Percentiles rank a stretch among this genome's conserved stretches.
phyloP scores from a whole-genome alignment of 1,140 invertebrate species.

The Brachionus koreanus region DNA sequence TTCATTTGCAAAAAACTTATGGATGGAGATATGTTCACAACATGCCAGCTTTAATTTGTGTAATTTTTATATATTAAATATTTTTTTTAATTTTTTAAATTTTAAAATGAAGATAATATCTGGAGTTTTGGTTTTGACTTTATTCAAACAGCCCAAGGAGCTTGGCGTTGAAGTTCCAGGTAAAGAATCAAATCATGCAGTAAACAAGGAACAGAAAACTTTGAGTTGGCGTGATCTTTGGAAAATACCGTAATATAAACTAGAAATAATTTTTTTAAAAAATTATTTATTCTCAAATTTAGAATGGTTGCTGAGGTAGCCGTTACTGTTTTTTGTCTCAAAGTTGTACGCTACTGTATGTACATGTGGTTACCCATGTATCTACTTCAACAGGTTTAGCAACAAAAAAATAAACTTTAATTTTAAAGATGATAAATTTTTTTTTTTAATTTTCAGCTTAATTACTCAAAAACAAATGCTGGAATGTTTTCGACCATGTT shows the following conservation, averaged over 20 bases:
- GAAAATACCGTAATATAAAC: conserved; percentile 14
- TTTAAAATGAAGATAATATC: conserved; percentile 49
- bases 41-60: conserved; percentile 55
- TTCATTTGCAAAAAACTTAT: conserved; percentile 57
- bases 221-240: neutral
- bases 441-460: conserved; percentile 49
- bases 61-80: conserved; percentile 46
- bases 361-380: conserved; percentile 63
- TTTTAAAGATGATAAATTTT: neutral
- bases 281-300: conserved; percentile 43
- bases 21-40: conserved; percentile 60
- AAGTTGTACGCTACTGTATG: conserved; percentile 62
- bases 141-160: conserved; percentile 56
- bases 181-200: conserved; percentile 47
- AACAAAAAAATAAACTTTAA: conserved; percentile 45
- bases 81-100: neutral
- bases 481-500: conserved; percentile 62
- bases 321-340: conserved; percentile 60
- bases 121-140: conserved; percentile 54
- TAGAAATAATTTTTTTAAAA: neutral
- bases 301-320: conserved; percentile 60
- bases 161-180: conserved; percentile 54
- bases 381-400: conserved; percentile 54
- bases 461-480: conserved; percentile 58
- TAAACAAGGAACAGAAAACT: neutral